Conservation (phyloP, 2,888 invertebrate genomes). For the Cerastoderma edule region DNA sequence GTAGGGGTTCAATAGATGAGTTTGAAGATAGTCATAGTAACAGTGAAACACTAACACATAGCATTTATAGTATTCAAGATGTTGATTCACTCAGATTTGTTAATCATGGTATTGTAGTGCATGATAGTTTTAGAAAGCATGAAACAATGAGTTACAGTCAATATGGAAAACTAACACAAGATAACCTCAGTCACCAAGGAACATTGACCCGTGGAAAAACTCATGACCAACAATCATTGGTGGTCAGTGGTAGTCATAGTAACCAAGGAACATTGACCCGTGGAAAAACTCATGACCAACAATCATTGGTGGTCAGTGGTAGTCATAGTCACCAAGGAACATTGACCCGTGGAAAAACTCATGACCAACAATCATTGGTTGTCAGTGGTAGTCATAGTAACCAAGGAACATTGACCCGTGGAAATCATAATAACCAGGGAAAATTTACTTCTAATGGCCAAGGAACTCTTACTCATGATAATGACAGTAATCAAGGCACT, state of each 20-base stretch:
- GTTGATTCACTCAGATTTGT: not conserved
- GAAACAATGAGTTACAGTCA: not conserved
- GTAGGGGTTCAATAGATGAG: conserved; percentile 62
- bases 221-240: not conserved
- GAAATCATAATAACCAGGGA: not conserved
- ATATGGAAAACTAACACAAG: not conserved
- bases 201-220: not conserved
- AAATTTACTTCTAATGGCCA: conserved; percentile 22
- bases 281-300: conserved; percentile 20
- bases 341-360: conserved; percentile 12
- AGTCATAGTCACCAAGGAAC: conserved; percentile 19
- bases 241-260: not conserved
- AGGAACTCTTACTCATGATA: conserved; percentile 38
- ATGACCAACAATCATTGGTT: too few relatives aligned
- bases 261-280: conserved; percentile 14
- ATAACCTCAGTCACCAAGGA: not conserved
- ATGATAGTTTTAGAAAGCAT: not conserved
- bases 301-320: conserved; percentile 31
- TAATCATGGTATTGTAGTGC: not conserved
- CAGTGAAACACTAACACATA: not conserved
- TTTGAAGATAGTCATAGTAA: conserved; percentile 40
- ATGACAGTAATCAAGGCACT: conserved; percentile 1
- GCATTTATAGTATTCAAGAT: not conserved
- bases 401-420: conserved; percentile 38
- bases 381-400: conserved; percentile 13